Evolutionary conservation across 1,140 invertebrate species (phyloP), one percentile per base, ranked within the genome.

Genomic region (Protaetia brevitarsis): DNA sequence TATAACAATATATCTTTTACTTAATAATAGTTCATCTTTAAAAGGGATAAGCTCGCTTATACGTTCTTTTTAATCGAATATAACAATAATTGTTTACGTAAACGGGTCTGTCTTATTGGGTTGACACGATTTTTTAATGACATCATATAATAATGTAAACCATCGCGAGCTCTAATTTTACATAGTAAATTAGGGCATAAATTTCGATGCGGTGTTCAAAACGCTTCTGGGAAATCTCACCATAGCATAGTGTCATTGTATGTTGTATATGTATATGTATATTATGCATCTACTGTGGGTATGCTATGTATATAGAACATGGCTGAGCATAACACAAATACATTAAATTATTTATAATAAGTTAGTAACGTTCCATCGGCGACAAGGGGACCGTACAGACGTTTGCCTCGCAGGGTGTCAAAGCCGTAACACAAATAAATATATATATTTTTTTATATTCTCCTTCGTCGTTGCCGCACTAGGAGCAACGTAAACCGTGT

Each of bases 281-380:
- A n/a, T n/a, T n/a, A n/a, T n/a, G n/a, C n/a, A n/a, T n/a, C n/a
- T n/a, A n/a, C n/a, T n/a, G n/a, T n/a, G n/a, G n/a, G n/a, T n/a
- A n/a, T n/a, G n/a, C n/a, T 37, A 11, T 37, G 41, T 45, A 45
- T 45, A 45, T 45, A 21, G 41, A 45, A 45, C 41, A 58, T 58
- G 56, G 56, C 1, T 28, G 28, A 6, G 29, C 29, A 58, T 28
- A n/a, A 58, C 56, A 58, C 26, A 58, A 27, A 58, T 58, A 58
- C 23, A 45, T 37, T 13, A 58, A 58, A 58, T 58, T 58, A 58
- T 58, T 58, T 58, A 58, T 58, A 58, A 58, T 58, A 58, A 30
- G 56, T 58, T 58, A 58, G n/a, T 27, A 58, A 58, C 56, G 29
- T 30, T n/a, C 0, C 23, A 58, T n/a, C n/a, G n/a, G 56, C 56